Percentiles rank a stretch among this genome's conserved stretches.
These are phyloP conservation scores for Cygnus atratus DNA, from an alignment of 2,113 vertebrate genomes.

Conservation along the genomic window DNA sequence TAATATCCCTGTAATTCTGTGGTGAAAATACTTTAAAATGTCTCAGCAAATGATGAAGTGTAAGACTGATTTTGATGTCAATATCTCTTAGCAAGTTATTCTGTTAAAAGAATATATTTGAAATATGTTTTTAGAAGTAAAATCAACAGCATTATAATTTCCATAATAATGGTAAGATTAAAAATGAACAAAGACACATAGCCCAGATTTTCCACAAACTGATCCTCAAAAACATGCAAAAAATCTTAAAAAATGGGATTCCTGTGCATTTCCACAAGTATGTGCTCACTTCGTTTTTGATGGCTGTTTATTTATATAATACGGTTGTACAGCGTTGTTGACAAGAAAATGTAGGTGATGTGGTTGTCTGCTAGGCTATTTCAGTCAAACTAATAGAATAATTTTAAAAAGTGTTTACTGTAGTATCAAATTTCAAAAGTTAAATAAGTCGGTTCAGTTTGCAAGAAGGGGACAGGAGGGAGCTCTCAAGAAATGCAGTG, in stretches of 20 bases:
- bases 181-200: not conserved
- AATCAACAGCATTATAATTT: not conserved
- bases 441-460: not conserved
- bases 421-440: not conserved
- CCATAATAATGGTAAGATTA: not conserved
- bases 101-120: not conserved
- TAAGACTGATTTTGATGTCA: not conserved
- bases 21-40: not conserved
- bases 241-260: not conserved
- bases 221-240: not conserved
- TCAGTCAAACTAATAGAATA: not conserved
- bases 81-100: not conserved
- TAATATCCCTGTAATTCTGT: not conserved
- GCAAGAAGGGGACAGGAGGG: not conserved
- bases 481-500: not conserved
- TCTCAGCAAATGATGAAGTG: not conserved
- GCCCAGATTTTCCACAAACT: not conserved
- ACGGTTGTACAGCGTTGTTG: not conserved
- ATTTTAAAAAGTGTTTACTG: not conserved
- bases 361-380: not conserved
- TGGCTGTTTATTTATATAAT: not conserved
- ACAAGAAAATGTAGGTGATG: not conserved
- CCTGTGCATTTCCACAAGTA: not conserved
- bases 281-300: not conserved
- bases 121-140: not conserved